A percentile compares a stretch with the other conserved stretches of the same genome.
Evolutionary conservation across 2,113 vertebrate species (phyloP).

Genomic region (Sorex araneus): DNA sequence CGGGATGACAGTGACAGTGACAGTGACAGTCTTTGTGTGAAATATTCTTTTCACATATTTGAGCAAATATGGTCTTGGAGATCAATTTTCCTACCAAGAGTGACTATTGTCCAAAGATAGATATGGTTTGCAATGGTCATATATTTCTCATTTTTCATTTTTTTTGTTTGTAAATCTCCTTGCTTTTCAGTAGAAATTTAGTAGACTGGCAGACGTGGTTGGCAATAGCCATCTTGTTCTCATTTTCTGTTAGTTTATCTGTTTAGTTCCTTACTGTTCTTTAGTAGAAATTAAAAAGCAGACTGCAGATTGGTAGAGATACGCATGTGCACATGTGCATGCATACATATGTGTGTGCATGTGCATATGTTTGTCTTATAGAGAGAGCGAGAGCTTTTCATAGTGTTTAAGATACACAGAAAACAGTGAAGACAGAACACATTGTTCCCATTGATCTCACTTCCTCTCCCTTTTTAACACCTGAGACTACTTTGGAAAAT

Average conservation of each 20-base stretch:
- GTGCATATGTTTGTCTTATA: neutral
- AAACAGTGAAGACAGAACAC: neutral
- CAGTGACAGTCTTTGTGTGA: neutral
- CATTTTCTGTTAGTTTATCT: too few relatives aligned
- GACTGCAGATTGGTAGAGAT: too few relatives aligned
- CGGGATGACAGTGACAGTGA: too few relatives aligned
- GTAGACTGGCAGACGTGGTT: too few relatives aligned
- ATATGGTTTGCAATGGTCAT: too few relatives aligned
- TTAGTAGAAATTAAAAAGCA: neutral
- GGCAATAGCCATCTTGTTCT: too few relatives aligned
- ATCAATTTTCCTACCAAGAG: too few relatives aligned
- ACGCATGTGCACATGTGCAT: neutral
- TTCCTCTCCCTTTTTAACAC: too few relatives aligned
- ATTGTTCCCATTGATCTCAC: neutral
- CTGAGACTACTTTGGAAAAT: fast-evolving
- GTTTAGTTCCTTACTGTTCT: neutral
- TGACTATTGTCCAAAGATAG: too few relatives aligned
- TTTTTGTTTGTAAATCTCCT: too few relatives aligned
- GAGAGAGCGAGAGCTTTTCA: neutral
- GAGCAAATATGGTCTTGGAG: neutral
- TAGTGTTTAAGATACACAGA: constrained; percentile 12
- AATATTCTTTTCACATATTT: neutral
- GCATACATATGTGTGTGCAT: neutral
- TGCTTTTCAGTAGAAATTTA: too few relatives aligned
- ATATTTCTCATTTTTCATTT: too few relatives aligned